Evolutionary conservation across 2,888 invertebrate species (phyloP).

Genomic region (Tetramorium bicarinatum): DNA sequence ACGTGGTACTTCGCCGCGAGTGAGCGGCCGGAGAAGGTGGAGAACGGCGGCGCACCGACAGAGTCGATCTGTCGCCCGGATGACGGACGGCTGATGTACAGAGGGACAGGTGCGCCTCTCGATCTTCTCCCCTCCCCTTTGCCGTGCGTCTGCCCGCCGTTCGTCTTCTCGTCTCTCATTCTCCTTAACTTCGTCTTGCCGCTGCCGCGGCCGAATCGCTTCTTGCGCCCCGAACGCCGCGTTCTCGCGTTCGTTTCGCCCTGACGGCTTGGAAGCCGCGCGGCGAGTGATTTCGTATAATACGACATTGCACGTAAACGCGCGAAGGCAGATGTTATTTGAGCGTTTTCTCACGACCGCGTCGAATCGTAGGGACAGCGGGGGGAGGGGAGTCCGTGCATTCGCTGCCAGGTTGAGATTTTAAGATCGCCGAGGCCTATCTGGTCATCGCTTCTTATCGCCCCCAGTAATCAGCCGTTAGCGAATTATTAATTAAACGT

Average conservation of each 20-base stretch:
- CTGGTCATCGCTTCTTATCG: not conserved
- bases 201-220: constrained; percentile 26
- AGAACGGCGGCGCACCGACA: constrained; percentile 59
- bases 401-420: not conserved
- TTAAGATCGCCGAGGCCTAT: not conserved
- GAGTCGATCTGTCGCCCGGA: constrained; percentile 77
- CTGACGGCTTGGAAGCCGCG: constrained; percentile 19
- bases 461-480: not conserved
- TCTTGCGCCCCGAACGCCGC: constrained; percentile 40
- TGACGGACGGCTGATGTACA: constrained; percentile 85
- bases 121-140: constrained; percentile 65
- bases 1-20: constrained; percentile 70
- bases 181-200: constrained; percentile 48
- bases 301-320: constrained; percentile 25
- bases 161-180: constrained; percentile 52
- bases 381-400: not conserved
- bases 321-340: constrained; percentile 25
- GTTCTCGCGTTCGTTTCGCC: constrained; percentile 31
- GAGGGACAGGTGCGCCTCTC: constrained; percentile 83
- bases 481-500: constrained; percentile 41
- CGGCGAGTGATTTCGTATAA: constrained; percentile 34
- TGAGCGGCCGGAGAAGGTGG: constrained; percentile 54
- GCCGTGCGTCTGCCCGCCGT: constrained; percentile 51
- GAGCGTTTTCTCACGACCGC: constrained; percentile 27
- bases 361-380: not conserved